Base-by-base conservation (phyloP, 2,888 invertebrate genomes). In the Polyploca ridens region DNA sequence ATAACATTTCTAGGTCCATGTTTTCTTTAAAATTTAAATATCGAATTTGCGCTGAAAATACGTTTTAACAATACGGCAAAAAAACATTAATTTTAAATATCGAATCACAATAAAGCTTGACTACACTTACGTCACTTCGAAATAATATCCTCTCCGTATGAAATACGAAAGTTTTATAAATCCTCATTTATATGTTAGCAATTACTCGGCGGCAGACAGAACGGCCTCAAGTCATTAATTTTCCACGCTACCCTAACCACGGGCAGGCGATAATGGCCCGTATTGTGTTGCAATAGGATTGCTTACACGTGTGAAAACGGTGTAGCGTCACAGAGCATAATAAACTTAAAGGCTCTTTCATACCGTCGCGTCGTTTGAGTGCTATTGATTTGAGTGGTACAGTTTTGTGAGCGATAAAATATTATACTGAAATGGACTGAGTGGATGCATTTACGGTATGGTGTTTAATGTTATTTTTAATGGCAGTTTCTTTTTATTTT, bases 201-300 rank as follows among this genome's bases (percentile, higher is more conserved):
- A 54, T 54, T 54, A 54, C 54, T 54, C 19, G 16, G 16, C 19
- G 16, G 54, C 54, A 54, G 46, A 46, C 46, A 46, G n/a, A 46
- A n/a, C 46, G 46, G 54, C 54, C 54, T 54, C 19, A 54, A 54
- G 54, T 54, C 54, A 54, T 54, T 54, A 54, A 54, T 19, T 54
- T 54, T 19, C 54, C 19, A 54, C 54, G 16, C 46, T 46, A 46
- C 54, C 54, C 54, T 19, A 8, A 54, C 3, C 19, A 3, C 54
- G 54, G 3, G 4, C 46, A 54, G 4, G 19, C 19, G 54, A 54
- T 54, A 19, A 54, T 19, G 19, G 54, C 19, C 54, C 54, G 16
- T 54, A 54, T 54, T 10, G 10, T 8, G 16, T 10, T 54, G 54
- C 54, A 19, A 54, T 54, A 54, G n/a, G 19, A 54, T 54, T 54